These are phyloP conservation scores for Paracentrotus lividus DNA, from an alignment of 53 echinoderm and acorn worm species.

Conservation along the genomic window DNA sequence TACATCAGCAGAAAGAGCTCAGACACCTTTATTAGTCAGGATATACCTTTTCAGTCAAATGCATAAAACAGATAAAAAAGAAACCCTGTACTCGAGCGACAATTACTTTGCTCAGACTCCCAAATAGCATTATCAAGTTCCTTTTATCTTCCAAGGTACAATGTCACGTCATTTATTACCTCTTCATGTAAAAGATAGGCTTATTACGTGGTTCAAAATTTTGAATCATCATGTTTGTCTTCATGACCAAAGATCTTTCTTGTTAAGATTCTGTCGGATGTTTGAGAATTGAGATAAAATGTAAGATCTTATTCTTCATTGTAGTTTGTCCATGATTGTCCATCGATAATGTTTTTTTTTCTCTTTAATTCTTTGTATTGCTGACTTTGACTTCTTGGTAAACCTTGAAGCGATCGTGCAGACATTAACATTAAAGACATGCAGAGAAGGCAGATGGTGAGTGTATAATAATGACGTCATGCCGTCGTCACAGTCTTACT, in stretches of 20 bases:
- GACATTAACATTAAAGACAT: neutral
- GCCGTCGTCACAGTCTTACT: neutral
- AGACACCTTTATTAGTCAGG: neutral
- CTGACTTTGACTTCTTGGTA: neutral
- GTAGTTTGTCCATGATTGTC: too few species aligned
- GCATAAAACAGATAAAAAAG: neutral
- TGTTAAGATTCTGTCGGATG: too few species aligned
- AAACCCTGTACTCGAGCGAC: neutral
- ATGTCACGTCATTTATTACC: neutral
- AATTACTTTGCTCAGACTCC: neutral
- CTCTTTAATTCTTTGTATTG: neutral
- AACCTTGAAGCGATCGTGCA: neutral
- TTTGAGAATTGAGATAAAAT: too few species aligned
- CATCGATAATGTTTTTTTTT: too few species aligned
- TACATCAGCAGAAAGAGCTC: neutral
- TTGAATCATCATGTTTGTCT: too few species aligned
- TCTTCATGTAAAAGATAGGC: neutral
- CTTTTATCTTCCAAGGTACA: too few species aligned
- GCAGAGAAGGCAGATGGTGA: conserved; percentile 1
- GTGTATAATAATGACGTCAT: conserved; percentile 21
- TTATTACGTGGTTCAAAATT: too few species aligned
- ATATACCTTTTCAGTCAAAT: neutral
- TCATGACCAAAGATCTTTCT: too few species aligned
- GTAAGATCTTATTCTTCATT: too few species aligned
- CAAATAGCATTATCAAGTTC: too few species aligned